Evolutionary conservation across 2,888 invertebrate genomes (phyloP), one percentile per base, ranked within the genome.

Genomic region (Metacarcinus magister): DNA sequence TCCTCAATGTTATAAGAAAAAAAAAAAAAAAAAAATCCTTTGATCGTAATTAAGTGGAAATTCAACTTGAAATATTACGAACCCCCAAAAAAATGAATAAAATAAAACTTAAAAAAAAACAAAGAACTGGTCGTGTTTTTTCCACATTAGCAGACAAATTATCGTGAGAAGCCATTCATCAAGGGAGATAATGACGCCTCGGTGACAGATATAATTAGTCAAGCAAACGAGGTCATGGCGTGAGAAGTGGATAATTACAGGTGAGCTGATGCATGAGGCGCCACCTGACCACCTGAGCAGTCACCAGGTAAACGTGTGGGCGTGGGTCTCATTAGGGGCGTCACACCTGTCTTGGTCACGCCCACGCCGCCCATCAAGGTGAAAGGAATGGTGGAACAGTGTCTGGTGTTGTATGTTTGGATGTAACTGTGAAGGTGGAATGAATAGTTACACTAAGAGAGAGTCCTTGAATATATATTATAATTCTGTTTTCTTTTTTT

Each of bases 81-180:
- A 39, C 39, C 39, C 4, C 2, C n/a, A 19, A n/a, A n/a, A 67
- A n/a, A 67, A 2, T 67, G n/a, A n/a, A n/a, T 19, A 2, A 67
- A 67, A 4, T 67, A n/a, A n/a, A 16, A 54, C 16, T 0, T 8
- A 54, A 54, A 54, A 23, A n/a, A n/a, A 4, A 23, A 48, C 7
- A n/a, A 67, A 67, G n/a, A 67, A n/a, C 23, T n/a, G 67, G n/a
- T n/a, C 67, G n/a, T 67, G n/a, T n/a, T 67, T 67, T 67, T 67
- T 3, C 67, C 67, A 67, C 67, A n/a, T 67, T 5, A 67, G n/a
- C 67, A n/a, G 19, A 67, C 7, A n/a, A 67, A 67, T 67, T n/a
- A 67, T 67, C 4, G 23, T 67, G 67, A n/a, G n/a, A 67, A 16
- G n/a, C n/a, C 23, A 67, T 67, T n/a, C 67, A 16, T 67, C n/a